Base-by-base conservation (phyloP, 2,113 vertebrate species). In the Vidua chalybeata region DNA sequence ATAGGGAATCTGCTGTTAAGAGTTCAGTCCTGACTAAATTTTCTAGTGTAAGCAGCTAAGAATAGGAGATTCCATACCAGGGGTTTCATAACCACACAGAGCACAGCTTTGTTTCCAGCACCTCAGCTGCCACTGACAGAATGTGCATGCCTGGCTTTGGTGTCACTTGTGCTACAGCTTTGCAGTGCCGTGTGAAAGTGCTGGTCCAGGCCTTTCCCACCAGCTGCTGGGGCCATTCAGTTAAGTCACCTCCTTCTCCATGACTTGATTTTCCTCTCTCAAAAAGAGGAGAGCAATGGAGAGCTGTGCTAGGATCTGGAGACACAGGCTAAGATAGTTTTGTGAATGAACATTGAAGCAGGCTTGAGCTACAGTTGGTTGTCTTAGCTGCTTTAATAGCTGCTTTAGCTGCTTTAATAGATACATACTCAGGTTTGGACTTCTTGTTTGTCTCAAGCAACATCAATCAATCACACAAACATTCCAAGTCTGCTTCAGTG, bases 31-130 rank as follows among this genome's bases (percentile, higher is more conserved):
- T 48, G 63, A 59, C 67, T 88, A 30, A 54, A 48, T 90, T 91
- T 93, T 94, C 72, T 74, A 64, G 22, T 10, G 17, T 54, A 92
- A 83, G 58, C 61, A 90, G 83, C 87, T 95, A 94, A 94, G 86
- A 91, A 80, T 86, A 94, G 82, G 56, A 77, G 49, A 80, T 87
- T 63, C 73, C 18, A 1, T 59, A 17, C 52, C 58, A 84, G 77
- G 79, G 62, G 20, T 13, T 94, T 74, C 77, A 49, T 94, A 89
- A 85, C 48, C 41, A 75, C 54, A 62, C 45, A 87, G 83, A 84
- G 58, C 66, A 48, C 13, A 41, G 64, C 71, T 93, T 89, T 89
- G 39, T 91, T 93, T 68, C 82, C 71, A 94, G 76, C 49, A 59
- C 45, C 48, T 84, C 55, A 59, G 43, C 94, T 97, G 84, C 79